These are phyloP conservation scores for Frankliniella fusca DNA, from an alignment of 2,888 invertebrate species.

Conservation along the genomic window DNA sequence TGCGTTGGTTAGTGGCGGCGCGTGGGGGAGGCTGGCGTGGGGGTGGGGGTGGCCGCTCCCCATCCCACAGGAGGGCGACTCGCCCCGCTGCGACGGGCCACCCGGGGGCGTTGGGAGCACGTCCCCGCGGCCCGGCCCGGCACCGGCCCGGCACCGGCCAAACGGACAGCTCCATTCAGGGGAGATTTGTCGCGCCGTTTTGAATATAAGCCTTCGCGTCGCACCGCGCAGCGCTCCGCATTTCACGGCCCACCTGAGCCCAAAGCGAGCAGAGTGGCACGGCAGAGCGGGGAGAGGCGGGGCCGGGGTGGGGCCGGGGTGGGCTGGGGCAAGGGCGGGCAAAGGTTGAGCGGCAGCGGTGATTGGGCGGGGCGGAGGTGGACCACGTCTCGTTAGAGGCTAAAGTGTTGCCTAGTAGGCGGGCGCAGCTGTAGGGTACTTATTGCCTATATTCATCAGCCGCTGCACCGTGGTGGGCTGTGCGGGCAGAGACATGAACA, in stretches of 20 bases:
- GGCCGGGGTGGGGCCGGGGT: background rate
- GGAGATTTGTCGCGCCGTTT: slow-evolving; percentile 9
- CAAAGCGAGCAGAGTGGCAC: background rate
- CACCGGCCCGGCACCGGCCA: background rate
- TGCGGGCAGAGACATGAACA: too few species aligned
- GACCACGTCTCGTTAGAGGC: too few species aligned
- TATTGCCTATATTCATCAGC: too few species aligned
- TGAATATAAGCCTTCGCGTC: background rate
- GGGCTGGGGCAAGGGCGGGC: background rate
- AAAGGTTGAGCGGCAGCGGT: background rate
- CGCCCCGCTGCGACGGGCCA: background rate
- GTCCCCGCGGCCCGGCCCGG: background rate
- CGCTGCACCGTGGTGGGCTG: too few species aligned
- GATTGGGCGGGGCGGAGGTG: background rate
- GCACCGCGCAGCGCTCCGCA: background rate
- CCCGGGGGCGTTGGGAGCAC: background rate
- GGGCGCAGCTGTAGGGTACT: too few species aligned
- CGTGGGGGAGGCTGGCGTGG: background rate
- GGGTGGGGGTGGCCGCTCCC: background rate
- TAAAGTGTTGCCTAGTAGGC: too few species aligned
- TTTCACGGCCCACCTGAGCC: background rate
- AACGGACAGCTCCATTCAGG: slow-evolving; percentile 5
- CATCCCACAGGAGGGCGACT: too few species aligned
- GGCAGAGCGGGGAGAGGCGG: background rate
- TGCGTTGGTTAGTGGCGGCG: background rate